Conservation (phyloP, 2,113 vertebrate species). For the Malurus alboscapulatus region DNA sequence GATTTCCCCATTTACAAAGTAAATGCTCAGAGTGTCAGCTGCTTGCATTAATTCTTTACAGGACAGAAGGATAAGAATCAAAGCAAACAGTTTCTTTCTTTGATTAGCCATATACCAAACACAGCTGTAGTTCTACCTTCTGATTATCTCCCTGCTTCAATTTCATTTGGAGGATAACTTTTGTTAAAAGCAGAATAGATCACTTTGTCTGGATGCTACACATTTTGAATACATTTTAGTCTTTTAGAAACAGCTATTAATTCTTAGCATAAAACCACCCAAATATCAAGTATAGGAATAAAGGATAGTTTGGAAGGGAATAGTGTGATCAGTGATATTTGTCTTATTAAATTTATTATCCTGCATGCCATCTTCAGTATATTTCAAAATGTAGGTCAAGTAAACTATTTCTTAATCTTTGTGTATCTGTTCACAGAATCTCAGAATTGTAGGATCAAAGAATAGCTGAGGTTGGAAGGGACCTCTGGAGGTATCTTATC, state of each 20-base stretch:
- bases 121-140: slow-evolving; percentile 24
- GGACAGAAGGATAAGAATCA: slow-evolving; percentile 13
- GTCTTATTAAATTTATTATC: background rate
- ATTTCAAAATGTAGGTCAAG: background rate
- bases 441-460: background rate
- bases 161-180: slow-evolving; percentile 30
- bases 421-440: background rate
- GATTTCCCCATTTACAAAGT: background rate
- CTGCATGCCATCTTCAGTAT: background rate
- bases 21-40: background rate
- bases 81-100: slow-evolving; percentile 44
- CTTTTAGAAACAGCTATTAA: background rate
- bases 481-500: background rate
- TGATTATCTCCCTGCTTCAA: slow-evolving; percentile 21
- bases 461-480: background rate
- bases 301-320: background rate
- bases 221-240: background rate
- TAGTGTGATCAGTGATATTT: background rate
- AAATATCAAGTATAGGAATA: background rate
- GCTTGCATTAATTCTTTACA: background rate
- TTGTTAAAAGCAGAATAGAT: background rate
- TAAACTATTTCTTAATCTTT: background rate
- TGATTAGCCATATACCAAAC: slow-evolving; percentile 17
- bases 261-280: background rate
- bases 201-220: background rate